Evolutionary conservation across 2,888 invertebrate species (phyloP), one percentile per base, ranked within the genome.

Genomic region (Tenthredo distinguenda): DNA sequence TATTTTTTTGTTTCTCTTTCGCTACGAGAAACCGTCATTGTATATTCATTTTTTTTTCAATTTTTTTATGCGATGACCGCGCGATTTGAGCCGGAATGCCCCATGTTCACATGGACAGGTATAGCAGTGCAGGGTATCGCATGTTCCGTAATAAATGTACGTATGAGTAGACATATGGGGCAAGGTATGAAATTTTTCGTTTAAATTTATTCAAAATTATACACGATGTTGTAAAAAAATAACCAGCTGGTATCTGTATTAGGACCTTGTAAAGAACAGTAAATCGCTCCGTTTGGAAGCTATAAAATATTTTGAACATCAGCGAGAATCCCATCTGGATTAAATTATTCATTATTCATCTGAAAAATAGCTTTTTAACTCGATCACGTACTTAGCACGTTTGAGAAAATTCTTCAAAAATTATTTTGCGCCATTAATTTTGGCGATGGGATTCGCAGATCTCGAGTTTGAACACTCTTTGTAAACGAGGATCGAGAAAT

Each of bases 71-170:
- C 26, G 26, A 26, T 26, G 26, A 26, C 26, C 26, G 26, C 26
- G 40, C 9, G 40, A 9, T 40, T 40, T 40, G 40, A 40, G 40
- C 40, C 9, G 40, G 40, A 40, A 40, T 40, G 40, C 40, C 9
- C 40, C 40, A 9, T 40, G 9, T 40, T 7, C 40, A 40, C 9
- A 40, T 9, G 26, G 26, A 9, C 9, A 40, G 40, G 40, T 40
- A 40, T 9, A 9, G 1, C 40, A 37, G 10, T 21, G 21, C 72
- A 37, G 37, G 18, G 72, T 40, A n/a, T 40, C 1, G 40, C n/a
- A 72, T 37, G 40, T 72, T 34, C 72, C 40, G 40, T 72, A 72
- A 72, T 72, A 72, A 9, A 40, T 72, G 40, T 40, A 72, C 72
- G 9, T 40, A 72, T 40, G 72, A 21, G 21, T 10, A 15, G 10